A percentile compares a stretch with the other conserved stretches of the same genome.
phyloP scores from a whole-genome alignment of 37 sponge, comb jelly and placozoan species.

The Petrosia ficiformis region DNA sequence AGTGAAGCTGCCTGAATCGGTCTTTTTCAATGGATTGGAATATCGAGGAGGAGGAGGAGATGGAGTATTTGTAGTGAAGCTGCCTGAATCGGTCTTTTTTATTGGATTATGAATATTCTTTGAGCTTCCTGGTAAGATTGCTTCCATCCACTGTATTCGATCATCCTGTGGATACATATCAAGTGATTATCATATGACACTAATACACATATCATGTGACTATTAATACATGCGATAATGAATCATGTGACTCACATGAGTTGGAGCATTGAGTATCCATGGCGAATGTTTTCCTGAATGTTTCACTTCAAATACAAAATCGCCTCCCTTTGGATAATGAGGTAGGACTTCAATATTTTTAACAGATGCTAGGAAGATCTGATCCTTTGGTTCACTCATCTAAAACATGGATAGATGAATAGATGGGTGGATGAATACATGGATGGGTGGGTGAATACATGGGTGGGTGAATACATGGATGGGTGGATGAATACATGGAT shows the following conservation, averaged over 20 bases:
- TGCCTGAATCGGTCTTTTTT: neutral
- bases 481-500: too few species aligned
- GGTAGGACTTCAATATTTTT: neutral
- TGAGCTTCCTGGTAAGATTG: slow-evolving; percentile 51
- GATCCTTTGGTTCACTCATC: neutral
- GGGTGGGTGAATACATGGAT: too few species aligned
- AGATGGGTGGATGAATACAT: too few species aligned
- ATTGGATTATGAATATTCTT: too few species aligned
- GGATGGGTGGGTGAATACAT: too few species aligned
- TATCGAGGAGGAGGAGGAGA: slow-evolving; percentile 14
- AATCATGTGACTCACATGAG: neutral
- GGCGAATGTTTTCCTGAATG: neutral
- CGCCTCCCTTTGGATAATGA: neutral
- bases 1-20: slow-evolving; percentile 44
- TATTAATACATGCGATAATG: too few species aligned
- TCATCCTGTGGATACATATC: slow-evolving; percentile 33
- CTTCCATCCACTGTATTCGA: slow-evolving; percentile 64
- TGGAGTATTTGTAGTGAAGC: neutral
- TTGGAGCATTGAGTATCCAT: neutral
- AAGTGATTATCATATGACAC: neutral
- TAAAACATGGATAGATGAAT: neutral
- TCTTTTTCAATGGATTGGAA: slow-evolving; percentile 57
- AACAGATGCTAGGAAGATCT: neutral
- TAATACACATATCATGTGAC: too few species aligned
- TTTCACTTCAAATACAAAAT: neutral